These are phyloP conservation scores for Fringilla coelebs DNA, from an alignment of 2,797 vertebrate species.

Conservation along the genomic window DNA sequence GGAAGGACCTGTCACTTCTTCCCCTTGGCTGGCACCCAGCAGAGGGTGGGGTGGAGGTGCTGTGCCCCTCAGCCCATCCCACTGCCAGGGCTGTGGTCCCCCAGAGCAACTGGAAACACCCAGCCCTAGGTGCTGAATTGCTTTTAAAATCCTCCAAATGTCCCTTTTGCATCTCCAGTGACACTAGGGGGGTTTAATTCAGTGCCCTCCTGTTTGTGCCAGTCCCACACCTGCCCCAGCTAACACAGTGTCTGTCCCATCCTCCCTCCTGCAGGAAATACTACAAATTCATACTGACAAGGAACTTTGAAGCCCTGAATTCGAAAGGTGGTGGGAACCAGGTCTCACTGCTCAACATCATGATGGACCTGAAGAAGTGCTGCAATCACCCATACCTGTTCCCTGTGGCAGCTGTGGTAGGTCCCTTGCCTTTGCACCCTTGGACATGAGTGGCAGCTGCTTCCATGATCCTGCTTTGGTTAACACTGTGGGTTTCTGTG, in stretches of 20 bases:
- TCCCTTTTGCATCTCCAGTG: background rate
- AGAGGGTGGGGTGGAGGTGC: background rate
- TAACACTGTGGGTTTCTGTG: background rate
- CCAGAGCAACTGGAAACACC: background rate
- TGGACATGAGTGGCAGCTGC: background rate
- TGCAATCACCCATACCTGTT: slow-evolving; percentile 99
- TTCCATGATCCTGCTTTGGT: background rate
- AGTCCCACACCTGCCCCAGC: background rate
- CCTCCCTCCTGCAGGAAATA: slow-evolving; percentile 84
- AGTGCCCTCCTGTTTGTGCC: background rate
- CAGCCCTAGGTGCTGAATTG: background rate
- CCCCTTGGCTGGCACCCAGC: background rate
- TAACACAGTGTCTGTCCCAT: background rate
- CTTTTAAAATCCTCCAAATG: background rate
- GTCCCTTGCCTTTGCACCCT: background rate
- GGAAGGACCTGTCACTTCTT: fast-evolving
- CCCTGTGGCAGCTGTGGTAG: slow-evolving; percentile 93
- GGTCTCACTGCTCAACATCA: slow-evolving; percentile 97
- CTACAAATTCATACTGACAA: slow-evolving; percentile 97
- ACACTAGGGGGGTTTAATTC: fast-evolving
- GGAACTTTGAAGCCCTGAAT: slow-evolving; percentile 97
- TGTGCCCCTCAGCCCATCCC: fast-evolving
- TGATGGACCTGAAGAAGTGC: slow-evolving; percentile 99
- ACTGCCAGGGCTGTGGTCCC: background rate
- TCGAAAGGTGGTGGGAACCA: slow-evolving; percentile 98